Conservation (phyloP, 2,888 invertebrate species). For the Aproaerema taeniolella region DNA sequence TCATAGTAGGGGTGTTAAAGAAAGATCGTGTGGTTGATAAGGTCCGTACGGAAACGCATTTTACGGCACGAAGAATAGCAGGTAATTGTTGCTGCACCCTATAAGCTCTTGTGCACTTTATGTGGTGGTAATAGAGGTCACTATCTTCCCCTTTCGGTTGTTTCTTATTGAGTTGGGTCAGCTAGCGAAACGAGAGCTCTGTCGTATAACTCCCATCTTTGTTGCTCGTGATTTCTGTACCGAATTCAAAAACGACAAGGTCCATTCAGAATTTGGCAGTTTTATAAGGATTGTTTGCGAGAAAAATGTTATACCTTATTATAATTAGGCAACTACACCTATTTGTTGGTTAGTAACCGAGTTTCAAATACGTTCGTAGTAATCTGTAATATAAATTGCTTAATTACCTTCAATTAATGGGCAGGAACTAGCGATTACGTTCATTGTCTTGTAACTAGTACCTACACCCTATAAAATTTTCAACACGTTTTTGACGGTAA, state of each 20-base stretch:
- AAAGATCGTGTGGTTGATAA: conserved; percentile 35
- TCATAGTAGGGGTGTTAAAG: conserved; percentile 21
- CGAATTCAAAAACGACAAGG: too few species aligned
- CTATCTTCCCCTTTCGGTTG: not conserved
- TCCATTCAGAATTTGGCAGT: conserved; percentile 2
- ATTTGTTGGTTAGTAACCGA: conserved; percentile 12
- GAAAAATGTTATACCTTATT: conserved; percentile 22
- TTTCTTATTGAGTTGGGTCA: too few species aligned
- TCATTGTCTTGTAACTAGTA: conserved; percentile 1
- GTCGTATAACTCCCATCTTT: too few species aligned
- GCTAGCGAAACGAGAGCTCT: too few species aligned
- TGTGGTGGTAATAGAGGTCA: conserved; percentile 8
- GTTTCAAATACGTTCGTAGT: not conserved
- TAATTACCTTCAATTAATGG: conserved; percentile 10
- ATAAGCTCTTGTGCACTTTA: conserved; percentile 6
- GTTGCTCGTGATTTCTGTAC: too few species aligned
- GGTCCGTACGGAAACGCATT: conserved; percentile 38
- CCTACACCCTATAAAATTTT: conserved; percentile 11
- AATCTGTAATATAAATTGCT: conserved; percentile 11
- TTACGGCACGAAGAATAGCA: conserved; percentile 31
- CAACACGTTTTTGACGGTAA: too few species aligned
- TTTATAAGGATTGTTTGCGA: conserved; percentile 9
- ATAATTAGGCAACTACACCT: conserved; percentile 16
- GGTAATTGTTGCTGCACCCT: conserved; percentile 27
- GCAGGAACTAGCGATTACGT: conserved; percentile 9